These are phyloP conservation scores for Rhodophaea formosa DNA, from an alignment of 2,888 invertebrate species.

Conservation along the genomic window DNA sequence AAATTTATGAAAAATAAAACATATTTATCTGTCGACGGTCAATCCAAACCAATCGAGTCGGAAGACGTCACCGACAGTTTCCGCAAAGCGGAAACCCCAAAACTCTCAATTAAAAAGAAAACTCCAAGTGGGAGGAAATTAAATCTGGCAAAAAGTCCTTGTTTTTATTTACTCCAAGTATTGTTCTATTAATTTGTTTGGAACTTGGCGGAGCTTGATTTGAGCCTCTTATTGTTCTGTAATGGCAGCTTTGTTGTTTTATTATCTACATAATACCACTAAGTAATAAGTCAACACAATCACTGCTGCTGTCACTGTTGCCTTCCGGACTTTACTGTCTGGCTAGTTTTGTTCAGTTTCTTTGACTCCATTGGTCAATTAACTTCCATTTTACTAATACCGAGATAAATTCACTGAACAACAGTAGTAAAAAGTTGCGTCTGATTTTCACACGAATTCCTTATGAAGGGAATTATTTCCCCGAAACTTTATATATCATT, in stretches of 20 bases:
- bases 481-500: too few relatives aligned
- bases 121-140: conserved; percentile 4
- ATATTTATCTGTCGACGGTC: not conserved
- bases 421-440: too few relatives aligned
- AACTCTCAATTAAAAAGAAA: conserved; percentile 9
- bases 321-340: too few relatives aligned
- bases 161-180: conserved; percentile 1
- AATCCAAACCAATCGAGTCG: not conserved
- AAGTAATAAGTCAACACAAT: too few relatives aligned
- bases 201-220: not conserved
- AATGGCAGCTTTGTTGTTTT: not conserved
- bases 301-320: too few relatives aligned
- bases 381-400: too few relatives aligned
- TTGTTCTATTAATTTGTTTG: conserved; percentile 8
- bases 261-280: too few relatives aligned
- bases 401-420: too few relatives aligned
- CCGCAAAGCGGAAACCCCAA: not conserved
- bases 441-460: too few relatives aligned
- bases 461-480: too few relatives aligned
- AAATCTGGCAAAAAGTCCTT: not conserved
- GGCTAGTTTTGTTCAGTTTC: too few relatives aligned
- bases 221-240: not conserved
- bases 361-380: too few relatives aligned
- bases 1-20: not conserved
- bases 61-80: not conserved